These are phyloP conservation scores for Drosophila kambysellisi DNA, from an alignment of 2,888 invertebrate genomes.

Conservation along the genomic window DNA sequence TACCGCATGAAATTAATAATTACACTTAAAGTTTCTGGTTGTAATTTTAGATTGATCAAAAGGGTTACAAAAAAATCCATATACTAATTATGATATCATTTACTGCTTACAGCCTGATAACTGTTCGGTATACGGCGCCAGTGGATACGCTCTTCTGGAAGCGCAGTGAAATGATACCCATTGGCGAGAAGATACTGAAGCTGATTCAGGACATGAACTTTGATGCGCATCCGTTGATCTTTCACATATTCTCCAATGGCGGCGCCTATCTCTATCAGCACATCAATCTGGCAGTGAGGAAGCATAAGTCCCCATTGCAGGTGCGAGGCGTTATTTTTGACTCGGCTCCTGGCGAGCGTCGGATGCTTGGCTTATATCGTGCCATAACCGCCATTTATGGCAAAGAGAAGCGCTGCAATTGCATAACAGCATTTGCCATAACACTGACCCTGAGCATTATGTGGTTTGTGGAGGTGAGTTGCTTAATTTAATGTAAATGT, in stretches of 20 bases:
- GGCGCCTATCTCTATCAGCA: conserved; percentile 90
- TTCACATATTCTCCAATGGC: conserved; percentile 91
- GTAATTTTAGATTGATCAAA: background rate
- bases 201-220: conserved; percentile 89
- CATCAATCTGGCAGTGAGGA: conserved; percentile 87
- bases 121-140: conserved; percentile 90
- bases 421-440: conserved; percentile 86
- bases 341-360: conserved; percentile 89
- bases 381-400: conserved; percentile 88
- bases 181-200: conserved; percentile 88
- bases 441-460: conserved; percentile 86
- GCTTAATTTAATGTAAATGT: background rate
- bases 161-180: conserved; percentile 87
- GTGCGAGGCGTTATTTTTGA: conserved; percentile 89
- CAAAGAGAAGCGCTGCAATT: conserved; percentile 86
- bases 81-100: background rate
- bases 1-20: background rate
- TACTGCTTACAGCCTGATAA: conserved; percentile 87
- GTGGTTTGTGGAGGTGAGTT: conserved; percentile 87
- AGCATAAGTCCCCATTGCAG: conserved; percentile 86
- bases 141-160: conserved; percentile 89
- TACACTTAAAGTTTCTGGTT: background rate
- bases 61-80: background rate
- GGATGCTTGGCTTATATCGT: conserved; percentile 86
- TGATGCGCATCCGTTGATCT: conserved; percentile 89